These are phyloP conservation scores for Girardinichthys multiradiatus DNA, from an alignment of 2,113 vertebrate species.

Conservation along the genomic window DNA sequence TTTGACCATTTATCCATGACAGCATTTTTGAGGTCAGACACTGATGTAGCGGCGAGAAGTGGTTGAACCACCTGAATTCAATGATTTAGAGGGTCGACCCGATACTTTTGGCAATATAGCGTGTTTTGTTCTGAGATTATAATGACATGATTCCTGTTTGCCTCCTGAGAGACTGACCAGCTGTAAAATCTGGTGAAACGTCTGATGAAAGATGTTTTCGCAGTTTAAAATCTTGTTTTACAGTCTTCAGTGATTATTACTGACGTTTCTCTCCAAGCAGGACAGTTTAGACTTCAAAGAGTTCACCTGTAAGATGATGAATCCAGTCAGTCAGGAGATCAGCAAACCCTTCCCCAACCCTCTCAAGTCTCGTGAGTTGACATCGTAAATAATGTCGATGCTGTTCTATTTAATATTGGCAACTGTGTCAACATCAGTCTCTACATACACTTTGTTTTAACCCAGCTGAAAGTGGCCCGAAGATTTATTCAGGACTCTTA, in stretches of 20 bases:
- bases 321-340: slow-evolving; percentile 22
- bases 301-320: slow-evolving; percentile 52
- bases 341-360: slow-evolving; percentile 27
- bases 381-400: background rate
- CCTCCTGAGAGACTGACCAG: background rate
- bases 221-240: no score
- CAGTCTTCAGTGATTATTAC: no score
- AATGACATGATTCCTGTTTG: no score
- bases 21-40: no score
- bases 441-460: background rate
- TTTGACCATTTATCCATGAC: no score
- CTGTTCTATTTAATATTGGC: background rate
- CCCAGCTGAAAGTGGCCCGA: background rate
- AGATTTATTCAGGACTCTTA: background rate
- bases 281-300: rapidly evolving
- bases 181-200: background rate
- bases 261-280: background rate
- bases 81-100: no score
- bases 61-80: no score
- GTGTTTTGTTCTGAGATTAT: no score
- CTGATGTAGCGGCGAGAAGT: no score
- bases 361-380: background rate
- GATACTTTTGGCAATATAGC: no score
- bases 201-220: no score
- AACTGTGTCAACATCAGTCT: no score